phyloP scores from a whole-genome alignment of 2,113 vertebrate genomes.

The Panthera leo region DNA sequence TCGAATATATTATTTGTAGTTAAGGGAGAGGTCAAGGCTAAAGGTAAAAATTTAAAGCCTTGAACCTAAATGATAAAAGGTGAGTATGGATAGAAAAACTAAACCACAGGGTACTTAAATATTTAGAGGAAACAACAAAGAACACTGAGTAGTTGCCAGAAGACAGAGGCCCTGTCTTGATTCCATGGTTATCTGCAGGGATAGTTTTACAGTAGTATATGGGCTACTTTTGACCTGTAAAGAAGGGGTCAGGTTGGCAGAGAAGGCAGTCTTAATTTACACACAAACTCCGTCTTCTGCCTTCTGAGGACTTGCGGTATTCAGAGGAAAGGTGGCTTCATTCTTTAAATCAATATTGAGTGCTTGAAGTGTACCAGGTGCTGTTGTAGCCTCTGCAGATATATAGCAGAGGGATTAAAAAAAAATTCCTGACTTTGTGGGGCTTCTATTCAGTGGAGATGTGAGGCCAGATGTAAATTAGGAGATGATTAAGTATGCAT shows the following conservation, averaged over 20 bases:
- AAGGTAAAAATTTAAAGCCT: neutral
- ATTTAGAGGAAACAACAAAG: neutral
- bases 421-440: neutral
- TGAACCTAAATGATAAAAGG: neutral
- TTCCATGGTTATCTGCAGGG: neutral
- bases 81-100: neutral
- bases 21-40: neutral
- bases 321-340: neutral
- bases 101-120: neutral
- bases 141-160: neutral
- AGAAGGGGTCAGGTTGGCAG: neutral
- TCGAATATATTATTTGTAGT: neutral
- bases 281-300: neutral
- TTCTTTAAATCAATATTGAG: conserved; percentile 4
- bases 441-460: neutral
- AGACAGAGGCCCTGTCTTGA: neutral
- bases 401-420: neutral
- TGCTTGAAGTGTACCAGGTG: neutral
- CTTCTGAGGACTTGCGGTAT: neutral
- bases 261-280: neutral
- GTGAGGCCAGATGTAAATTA: neutral
- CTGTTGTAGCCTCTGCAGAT: neutral
- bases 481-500: neutral
- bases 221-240: neutral
- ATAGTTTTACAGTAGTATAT: neutral